Percentiles rank a stretch among this genome's conserved stretches.
These are phyloP conservation scores for Coendou prehensilis DNA, from an alignment of 2,797 vertebrate species.

Conservation along the genomic window DNA sequence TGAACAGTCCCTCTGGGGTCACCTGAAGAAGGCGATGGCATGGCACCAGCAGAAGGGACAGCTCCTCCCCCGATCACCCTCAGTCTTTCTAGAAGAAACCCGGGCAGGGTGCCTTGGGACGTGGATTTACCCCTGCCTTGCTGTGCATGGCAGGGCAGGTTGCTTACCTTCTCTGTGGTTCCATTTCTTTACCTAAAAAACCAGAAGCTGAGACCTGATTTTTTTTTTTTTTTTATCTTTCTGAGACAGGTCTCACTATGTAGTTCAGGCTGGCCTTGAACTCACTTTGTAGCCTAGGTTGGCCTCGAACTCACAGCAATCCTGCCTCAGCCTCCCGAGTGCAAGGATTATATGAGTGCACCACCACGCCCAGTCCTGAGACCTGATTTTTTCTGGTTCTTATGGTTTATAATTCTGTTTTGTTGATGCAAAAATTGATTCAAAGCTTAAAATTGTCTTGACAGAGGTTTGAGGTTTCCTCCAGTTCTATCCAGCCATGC, in stretches of 20 bases:
- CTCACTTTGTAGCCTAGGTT: neutral
- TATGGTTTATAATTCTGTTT: neutral
- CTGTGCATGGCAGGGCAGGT: rapidly evolving
- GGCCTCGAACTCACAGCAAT: neutral
- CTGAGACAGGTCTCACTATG: neutral
- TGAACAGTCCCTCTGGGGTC: rapidly evolving
- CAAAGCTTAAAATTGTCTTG: neutral
- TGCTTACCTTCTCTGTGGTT: neutral
- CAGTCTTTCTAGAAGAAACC: neutral
- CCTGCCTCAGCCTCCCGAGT: neutral
- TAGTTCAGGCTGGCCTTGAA: neutral
- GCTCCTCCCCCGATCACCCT: rapidly evolving
- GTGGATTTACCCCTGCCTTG: neutral
- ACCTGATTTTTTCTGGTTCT: neutral
- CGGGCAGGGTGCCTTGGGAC: rapidly evolving
- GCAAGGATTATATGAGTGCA: neutral
- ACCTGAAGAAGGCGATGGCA: rapidly evolving
- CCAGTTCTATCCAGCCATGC: neutral
- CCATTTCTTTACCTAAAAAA: neutral
- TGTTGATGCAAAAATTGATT: neutral
- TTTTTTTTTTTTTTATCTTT: neutral
- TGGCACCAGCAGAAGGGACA: neutral
- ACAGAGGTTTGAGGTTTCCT: neutral
- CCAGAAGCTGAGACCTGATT: neutral
- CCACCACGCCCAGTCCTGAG: neutral